Base-by-base conservation (phyloP, 1,140 invertebrate genomes). In the Diprion similis region DNA sequence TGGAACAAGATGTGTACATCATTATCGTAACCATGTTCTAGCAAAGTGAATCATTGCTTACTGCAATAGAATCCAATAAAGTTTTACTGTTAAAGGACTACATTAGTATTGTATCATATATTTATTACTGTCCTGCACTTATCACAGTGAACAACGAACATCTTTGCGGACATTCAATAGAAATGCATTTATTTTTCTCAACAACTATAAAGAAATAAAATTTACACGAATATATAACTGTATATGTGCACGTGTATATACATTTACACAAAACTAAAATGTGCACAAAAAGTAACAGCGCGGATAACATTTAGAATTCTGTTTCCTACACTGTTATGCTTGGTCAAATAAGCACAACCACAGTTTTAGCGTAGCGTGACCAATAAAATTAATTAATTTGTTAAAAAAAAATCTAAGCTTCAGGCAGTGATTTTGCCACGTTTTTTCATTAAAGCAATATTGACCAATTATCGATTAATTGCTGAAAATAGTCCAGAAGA, bases 1-100 rank as follows among this genome's bases (percentile, higher is more conserved):
- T 88, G 84, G 77, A 88, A 89, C 76, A 75, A 84, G 85, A 84
- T 76, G 86, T 76, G 86, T 77, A 76, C 84, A 84, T 83, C 81
- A 87, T 88, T 78, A 85, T 80, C 77, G 75, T 71, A 76, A 76
- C 77, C 73, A 76, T 71, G 73, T 70, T 65, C 76, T 46, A 66
- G 78, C 80, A 83, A 83, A 83, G 80, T 79, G 79, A 47, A 77
- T 83, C 81, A 76, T 76, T 79, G 71, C 78, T 77, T 78, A 82
- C 78, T 80, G 78, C 75, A 75, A 82, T 71, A 78, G 46, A 46
- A 15, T 17, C n/a, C 47, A 18, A 70, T 69, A 24, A 71, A 10
- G 18, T 66, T 47, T 37, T 18, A 69, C 24, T 46, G 67, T 59
- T 71, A 8, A 48, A 17, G 13, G 66, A 48, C 72, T 69, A 67